A percentile compares a stretch with the other conserved stretches of the same genome.
These are phyloP conservation scores for Pristionchus maxplancki DNA, from an alignment of 2,888 invertebrate species.

Conservation along the genomic window DNA sequence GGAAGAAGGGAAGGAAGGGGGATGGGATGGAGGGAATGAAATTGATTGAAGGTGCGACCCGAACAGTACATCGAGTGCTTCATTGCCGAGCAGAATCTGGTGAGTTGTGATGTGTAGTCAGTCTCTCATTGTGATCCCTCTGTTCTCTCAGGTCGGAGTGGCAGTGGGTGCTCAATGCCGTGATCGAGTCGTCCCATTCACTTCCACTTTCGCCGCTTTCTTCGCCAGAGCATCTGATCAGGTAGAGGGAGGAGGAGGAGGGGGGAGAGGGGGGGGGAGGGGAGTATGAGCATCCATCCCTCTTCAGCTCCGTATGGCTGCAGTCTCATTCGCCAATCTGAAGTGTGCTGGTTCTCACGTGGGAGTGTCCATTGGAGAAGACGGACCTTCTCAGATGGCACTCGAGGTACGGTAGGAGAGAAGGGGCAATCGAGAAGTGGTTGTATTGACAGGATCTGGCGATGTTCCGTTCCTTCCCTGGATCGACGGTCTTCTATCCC, in stretches of 20 bases:
- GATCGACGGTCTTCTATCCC: constrained; percentile 84
- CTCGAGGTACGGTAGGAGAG: constrained; percentile 86
- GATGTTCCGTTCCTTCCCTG: constrained; percentile 92
- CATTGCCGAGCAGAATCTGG: constrained; percentile 97
- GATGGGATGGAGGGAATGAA: constrained; percentile 79
- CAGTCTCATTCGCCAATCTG: constrained; percentile 96
- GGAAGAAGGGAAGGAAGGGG: constrained; percentile 82
- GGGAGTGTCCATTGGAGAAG: constrained; percentile 91
- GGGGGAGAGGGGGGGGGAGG: neutral
- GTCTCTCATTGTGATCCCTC: neutral
- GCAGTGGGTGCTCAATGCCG: constrained; percentile 95
- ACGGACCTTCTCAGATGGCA: constrained; percentile 95
- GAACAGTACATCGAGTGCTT: constrained; percentile 94
- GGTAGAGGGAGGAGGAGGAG: constrained; percentile 84
- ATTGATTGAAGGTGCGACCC: constrained; percentile 79
- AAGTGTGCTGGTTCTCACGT: constrained; percentile 95
- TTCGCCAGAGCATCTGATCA: constrained; percentile 92
- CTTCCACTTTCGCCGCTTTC: constrained; percentile 96
- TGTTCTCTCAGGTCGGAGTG: constrained; percentile 83
- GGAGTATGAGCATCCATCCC: neutral
- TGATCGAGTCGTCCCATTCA: constrained; percentile 93
- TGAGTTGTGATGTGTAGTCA: neutral
- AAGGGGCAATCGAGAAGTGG: neutral
- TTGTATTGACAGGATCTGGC: constrained; percentile 85
- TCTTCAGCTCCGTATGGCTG: constrained; percentile 96